phyloP scores from a whole-genome alignment of 2,113 vertebrate species.

The Gambusia affinis region DNA sequence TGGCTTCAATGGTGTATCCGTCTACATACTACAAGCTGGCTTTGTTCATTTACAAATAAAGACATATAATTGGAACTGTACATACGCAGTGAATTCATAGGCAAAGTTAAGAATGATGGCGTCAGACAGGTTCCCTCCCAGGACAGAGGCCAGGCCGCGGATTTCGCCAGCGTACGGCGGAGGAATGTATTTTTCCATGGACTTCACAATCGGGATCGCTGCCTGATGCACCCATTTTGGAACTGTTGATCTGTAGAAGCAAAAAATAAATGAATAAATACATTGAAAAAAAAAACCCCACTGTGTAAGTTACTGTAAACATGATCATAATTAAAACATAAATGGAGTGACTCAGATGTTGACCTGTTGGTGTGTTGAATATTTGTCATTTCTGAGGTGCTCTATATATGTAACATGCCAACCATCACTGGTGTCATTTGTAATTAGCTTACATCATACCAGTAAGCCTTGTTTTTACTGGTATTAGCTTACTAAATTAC shows the following conservation, averaged over 20 bases:
- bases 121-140: slow-evolving; percentile 80
- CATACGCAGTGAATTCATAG: slow-evolving; percentile 91
- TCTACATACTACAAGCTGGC: background rate
- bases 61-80: slow-evolving; percentile 30
- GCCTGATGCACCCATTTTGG: slow-evolving; percentile 86
- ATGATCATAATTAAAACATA: background rate
- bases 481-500: too few relatives aligned
- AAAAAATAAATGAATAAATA: slow-evolving; percentile 21
- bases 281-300: background rate
- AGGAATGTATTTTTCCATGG: slow-evolving; percentile 79
- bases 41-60: background rate
- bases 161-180: slow-evolving; percentile 86
- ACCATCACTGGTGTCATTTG: too few relatives aligned
- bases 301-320: background rate
- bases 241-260: slow-evolving; percentile 73
- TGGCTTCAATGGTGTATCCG: background rate
- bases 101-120: slow-evolving; percentile 88
- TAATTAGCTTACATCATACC: too few relatives aligned
- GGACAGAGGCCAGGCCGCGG: slow-evolving; percentile 74
- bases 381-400: too few relatives aligned
- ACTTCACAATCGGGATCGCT: slow-evolving; percentile 64
- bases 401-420: too few relatives aligned
- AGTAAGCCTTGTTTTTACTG: too few relatives aligned
- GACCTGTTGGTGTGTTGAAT: too few relatives aligned
- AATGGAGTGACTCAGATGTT: too few relatives aligned